Evolutionary conservation across 2,113 vertebrate species (phyloP), one percentile per base, ranked within the genome.

Genomic region (Erinaceus europaeus): DNA sequence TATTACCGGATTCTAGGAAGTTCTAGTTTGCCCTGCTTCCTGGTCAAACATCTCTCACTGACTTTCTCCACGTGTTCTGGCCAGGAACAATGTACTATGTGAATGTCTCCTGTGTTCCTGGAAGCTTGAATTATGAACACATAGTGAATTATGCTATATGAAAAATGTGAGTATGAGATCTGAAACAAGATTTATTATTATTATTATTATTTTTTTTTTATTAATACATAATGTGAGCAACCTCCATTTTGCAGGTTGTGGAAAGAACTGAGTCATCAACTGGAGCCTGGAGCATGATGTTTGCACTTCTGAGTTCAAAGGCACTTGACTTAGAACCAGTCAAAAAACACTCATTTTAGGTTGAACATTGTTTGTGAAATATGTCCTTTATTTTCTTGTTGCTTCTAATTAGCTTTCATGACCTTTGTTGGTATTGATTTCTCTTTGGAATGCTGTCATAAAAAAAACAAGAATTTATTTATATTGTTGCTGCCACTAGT

Each of bases 361-460:
- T 59, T 21, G 46, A 84, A 74, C 52, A 50, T 14, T 68, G 21
- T 5, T n/a, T 48, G 25, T 50, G 50, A 90, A 85, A 72, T 59
- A 75, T 21, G 25, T 52, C 29, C 55, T 38, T 61, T 52, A 77
- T 84, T 55, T 79, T 62, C 57, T 59, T 32, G 4, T 55, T 61
- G 29, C 32, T 74, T 50, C 32, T 90, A 69, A 52, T 67, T 55
- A 57, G 77, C 29, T 59, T 20, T 14, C 71, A 17, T 32, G 81
- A 86, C 42, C 77, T 78, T 90, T 84, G 29, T 23, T 67, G 38
- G n/a, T 80, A 82, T 82, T 90, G 65, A 88, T 73, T 76, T 93
- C n/a, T 86, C 34, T 78, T 73, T 29, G 84, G 64, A 40, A 79
- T 86, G 36, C 55, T 81, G n/a, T 77, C 80, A 29, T 11, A 52